Evolutionary conservation across 2,797 vertebrate species (phyloP).

Genomic region (Phalanger gymnotis): DNA sequence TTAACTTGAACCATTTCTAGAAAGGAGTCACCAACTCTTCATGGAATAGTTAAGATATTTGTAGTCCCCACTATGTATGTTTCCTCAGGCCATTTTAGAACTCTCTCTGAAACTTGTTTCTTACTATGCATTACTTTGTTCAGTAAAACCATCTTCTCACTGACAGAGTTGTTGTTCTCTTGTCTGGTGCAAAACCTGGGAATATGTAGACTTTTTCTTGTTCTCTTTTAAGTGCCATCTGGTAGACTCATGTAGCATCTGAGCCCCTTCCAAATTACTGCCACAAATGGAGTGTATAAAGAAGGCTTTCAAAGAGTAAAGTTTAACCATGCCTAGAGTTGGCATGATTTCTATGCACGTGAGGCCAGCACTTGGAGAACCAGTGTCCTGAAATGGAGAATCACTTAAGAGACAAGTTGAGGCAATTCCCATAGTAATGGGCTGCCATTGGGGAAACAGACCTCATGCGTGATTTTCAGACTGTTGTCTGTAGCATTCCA

Average conservation of each 20-base stretch:
- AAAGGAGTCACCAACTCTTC: background rate
- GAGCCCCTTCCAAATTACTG: slow-evolving; percentile 13
- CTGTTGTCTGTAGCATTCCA: slow-evolving; percentile 31
- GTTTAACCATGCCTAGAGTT: slow-evolving; percentile 34
- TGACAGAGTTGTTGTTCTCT: background rate
- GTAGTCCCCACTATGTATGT: background rate
- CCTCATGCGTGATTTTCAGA: slow-evolving; percentile 56
- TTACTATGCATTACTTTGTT: background rate
- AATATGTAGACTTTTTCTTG: background rate
- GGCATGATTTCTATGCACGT: slow-evolving; percentile 7
- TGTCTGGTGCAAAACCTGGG: background rate
- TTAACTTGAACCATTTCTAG: background rate
- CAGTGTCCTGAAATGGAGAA: slow-evolving; percentile 37
- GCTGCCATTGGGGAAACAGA: slow-evolving; percentile 47
- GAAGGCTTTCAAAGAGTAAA: slow-evolving; percentile 60
- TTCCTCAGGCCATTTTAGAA: background rate
- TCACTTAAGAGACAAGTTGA: slow-evolving; percentile 40
- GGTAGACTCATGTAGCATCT: background rate
- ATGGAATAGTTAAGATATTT: background rate
- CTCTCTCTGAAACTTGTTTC: background rate
- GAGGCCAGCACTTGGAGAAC: slow-evolving; percentile 50
- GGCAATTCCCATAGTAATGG: slow-evolving; percentile 23
- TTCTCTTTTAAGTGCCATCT: background rate
- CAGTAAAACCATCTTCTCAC: background rate
- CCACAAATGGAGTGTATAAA: slow-evolving; percentile 30